Conservation (phyloP, 2,888 invertebrate species). For the Lasioglossum zephyrum region DNA sequence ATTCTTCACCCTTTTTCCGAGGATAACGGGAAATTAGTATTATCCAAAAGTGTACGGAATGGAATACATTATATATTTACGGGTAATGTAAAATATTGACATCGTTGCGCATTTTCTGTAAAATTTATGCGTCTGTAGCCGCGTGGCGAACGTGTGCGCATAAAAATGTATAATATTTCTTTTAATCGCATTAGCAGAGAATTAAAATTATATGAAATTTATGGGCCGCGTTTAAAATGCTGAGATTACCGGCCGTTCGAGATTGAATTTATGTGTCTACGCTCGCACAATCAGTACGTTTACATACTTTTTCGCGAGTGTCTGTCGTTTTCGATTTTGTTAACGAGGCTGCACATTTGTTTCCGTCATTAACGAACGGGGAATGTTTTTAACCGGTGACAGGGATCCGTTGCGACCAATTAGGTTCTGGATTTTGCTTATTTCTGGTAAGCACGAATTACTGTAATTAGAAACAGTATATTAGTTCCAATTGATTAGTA, state of each 20-base stretch:
- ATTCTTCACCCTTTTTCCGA: not conserved
- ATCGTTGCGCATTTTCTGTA: not conserved
- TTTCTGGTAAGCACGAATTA: not conserved
- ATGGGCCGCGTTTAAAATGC: constrained; percentile 6
- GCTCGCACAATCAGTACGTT: not conserved
- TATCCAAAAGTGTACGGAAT: not conserved
- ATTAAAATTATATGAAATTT: constrained; percentile 2
- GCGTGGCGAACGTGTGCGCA: not conserved
- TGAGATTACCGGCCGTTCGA: not conserved
- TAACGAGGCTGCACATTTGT: not conserved
- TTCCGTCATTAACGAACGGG: not conserved
- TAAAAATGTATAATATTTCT: constrained; percentile 10
- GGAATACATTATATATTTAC: not conserved
- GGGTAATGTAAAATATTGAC: not conserved
- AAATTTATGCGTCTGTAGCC: not conserved
- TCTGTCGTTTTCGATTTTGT: not conserved
- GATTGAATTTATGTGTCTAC: constrained; percentile 5
- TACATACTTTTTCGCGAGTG: not conserved
- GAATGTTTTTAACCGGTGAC: not conserved
- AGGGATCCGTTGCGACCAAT: not conserved
- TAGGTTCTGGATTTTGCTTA: not conserved
- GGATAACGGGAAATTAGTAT: constrained; percentile 1
- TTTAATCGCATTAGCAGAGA: constrained; percentile 13
- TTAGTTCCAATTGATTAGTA: not conserved
- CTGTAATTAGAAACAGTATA: not conserved